Base-by-base conservation (phyloP, 2,888 invertebrate genomes). In the Cryptocheilus praepositus region DNA sequence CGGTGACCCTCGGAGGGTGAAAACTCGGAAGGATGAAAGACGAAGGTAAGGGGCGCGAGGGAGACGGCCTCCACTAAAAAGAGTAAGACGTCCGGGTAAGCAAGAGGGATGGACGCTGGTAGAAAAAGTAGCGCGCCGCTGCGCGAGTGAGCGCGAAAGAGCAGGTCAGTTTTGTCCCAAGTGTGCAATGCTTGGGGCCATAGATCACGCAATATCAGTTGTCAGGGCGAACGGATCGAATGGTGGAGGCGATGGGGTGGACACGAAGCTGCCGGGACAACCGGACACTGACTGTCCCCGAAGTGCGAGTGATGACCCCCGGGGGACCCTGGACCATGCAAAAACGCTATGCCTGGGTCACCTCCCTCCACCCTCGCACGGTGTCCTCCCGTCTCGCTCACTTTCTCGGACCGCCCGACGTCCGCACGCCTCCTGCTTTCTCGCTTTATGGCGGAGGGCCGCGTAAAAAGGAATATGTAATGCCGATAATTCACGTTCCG, bases 171-270 rank as follows among this genome's bases (percentile, higher is more conserved):
- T 85, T 82, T 84, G 86, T 88, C 87, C 88, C 88, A 85, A 82
- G 88, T 82, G 88, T 86, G 84, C 86, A 87, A 88, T 88, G 86
- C 85, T 83, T 83, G 77, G 80, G 81, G 85, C 86, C 85, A 87
- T 88, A 88, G 87, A 88, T 88, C 88, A 88, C 86, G 87, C 87
- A 87, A 88, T 88, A 88, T 88, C 88, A 88, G 85, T 85, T 85
- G 85, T 85, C 85, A 85, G 81, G 76, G 62, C 80, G 72, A 77
- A 79, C 81, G 83, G 81, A 83, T 82, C 82, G 81, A 76, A 75
- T 74, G 74, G 72, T 70, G 77, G 72, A 65, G 73, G 72, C 74
- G 74, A 74, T 74, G 80, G 71, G 67, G 73, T 63, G 70, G 69
- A 69, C 65, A 67, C 66, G 64, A 49, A 46, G 52, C 53, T 69